Percentiles rank a stretch among this genome's conserved stretches.
phyloP scores from a whole-genome alignment of 2,113 vertebrate genomes.

The Nematolebias whitei region DNA sequence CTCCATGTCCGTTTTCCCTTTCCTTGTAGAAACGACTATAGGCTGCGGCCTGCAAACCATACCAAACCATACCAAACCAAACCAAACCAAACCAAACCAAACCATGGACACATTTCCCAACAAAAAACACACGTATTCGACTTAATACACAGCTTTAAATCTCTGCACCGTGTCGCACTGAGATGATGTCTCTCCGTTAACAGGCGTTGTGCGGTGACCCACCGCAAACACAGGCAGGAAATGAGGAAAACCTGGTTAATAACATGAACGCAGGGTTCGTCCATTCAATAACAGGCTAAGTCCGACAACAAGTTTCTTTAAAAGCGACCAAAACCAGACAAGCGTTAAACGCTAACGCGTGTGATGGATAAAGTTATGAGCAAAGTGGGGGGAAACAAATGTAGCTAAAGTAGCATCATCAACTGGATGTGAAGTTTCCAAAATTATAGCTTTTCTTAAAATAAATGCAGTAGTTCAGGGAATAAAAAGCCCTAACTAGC shows the following conservation, averaged over 20 bases:
- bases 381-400: slow-evolving; percentile 59
- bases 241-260: slow-evolving; percentile 17
- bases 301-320: slow-evolving; percentile 22
- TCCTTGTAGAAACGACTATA: slow-evolving; percentile 66
- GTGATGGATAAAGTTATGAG: neutral
- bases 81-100: no score
- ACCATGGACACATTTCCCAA: no score
- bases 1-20: slow-evolving; percentile 62
- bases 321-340: neutral
- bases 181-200: neutral
- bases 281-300: slow-evolving; percentile 60
- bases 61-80: no score
- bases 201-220: neutral
- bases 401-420: slow-evolving; percentile 23
- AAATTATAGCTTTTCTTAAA: neutral
- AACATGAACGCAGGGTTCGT: slow-evolving; percentile 30
- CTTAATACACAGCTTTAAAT: slow-evolving; percentile 3
- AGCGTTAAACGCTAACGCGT: neutral
- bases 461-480: neutral
- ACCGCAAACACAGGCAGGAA: neutral
- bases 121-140: neutral
- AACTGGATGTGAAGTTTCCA: neutral
- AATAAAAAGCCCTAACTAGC: neutral
- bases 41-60: slow-evolving; percentile 73
- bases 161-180: slow-evolving; percentile 25